phyloP scores from a whole-genome alignment of 2,797 vertebrate species.

The Coracias cyanogaster region DNA sequence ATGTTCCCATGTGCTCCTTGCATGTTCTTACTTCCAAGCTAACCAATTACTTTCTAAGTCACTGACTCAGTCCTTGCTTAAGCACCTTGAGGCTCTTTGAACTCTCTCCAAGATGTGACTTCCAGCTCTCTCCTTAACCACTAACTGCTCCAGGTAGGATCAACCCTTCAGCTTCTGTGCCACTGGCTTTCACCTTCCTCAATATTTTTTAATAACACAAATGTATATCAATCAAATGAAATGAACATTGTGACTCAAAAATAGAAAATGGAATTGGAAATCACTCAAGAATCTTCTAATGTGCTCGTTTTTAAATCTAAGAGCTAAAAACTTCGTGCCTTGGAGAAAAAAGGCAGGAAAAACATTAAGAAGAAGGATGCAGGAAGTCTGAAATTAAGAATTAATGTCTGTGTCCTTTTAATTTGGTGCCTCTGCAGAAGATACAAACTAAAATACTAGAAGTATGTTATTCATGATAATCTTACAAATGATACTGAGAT shows the following conservation, averaged over 20 bases:
- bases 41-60: background rate
- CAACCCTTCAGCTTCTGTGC: background rate
- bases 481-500: background rate
- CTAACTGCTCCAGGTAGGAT: background rate
- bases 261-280: background rate
- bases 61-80: background rate
- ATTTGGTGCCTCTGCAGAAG: background rate
- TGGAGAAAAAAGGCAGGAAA: background rate
- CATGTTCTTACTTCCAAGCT: background rate
- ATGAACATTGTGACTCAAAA: background rate
- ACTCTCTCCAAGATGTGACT: background rate
- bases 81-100: background rate
- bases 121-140: background rate
- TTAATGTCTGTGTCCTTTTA: background rate
- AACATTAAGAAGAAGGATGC: background rate
- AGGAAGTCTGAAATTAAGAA: background rate
- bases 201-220: background rate
- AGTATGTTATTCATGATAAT: background rate
- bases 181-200: background rate
- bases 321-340: background rate
- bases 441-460: background rate
- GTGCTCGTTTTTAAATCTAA: background rate
- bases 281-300: background rate
- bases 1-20: background rate
- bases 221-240: background rate